A percentile compares a stretch with the other conserved stretches of the same genome.
Conservation (phyloP, 2,113 vertebrate species). For the Ammospiza nelsoni region DNA sequence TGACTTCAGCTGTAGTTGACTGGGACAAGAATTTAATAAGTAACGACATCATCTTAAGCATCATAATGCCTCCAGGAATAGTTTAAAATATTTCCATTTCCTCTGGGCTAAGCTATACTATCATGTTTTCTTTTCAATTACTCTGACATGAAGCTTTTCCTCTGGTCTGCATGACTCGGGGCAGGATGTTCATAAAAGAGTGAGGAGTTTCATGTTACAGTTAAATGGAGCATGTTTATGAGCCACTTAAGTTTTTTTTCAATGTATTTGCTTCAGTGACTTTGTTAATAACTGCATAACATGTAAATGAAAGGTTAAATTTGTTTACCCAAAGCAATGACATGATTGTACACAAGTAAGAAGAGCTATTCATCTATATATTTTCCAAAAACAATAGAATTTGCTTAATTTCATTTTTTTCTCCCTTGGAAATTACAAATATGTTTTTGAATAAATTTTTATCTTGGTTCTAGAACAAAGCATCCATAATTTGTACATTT, state of each 20-base stretch:
- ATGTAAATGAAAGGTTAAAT: not conserved
- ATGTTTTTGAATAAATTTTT: not conserved
- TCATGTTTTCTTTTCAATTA: not conserved
- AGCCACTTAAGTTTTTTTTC: conserved; percentile 6
- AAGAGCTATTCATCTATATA: not conserved
- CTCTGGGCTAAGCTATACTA: not conserved
- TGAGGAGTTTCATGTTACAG: not conserved
- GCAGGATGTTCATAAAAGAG: not conserved
- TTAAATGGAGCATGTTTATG: conserved; percentile 31
- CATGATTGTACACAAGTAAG: not conserved
- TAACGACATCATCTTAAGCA: not conserved
- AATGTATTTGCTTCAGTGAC: not conserved
- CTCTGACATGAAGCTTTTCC: not conserved
- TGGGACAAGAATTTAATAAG: not conserved
- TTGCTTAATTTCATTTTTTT: not conserved
- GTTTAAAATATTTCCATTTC: not conserved
- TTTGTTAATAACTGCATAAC: not conserved
- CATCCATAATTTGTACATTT: not conserved
- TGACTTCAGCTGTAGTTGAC: not conserved
- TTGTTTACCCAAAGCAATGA: not conserved
- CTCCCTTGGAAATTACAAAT: not conserved
- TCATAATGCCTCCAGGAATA: not conserved
- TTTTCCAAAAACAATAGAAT: not conserved
- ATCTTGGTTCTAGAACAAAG: not conserved
- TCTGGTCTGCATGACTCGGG: not conserved